phyloP scores from a whole-genome alignment of 2,888 invertebrate genomes.

The Mesorhabditis sp. region DNA sequence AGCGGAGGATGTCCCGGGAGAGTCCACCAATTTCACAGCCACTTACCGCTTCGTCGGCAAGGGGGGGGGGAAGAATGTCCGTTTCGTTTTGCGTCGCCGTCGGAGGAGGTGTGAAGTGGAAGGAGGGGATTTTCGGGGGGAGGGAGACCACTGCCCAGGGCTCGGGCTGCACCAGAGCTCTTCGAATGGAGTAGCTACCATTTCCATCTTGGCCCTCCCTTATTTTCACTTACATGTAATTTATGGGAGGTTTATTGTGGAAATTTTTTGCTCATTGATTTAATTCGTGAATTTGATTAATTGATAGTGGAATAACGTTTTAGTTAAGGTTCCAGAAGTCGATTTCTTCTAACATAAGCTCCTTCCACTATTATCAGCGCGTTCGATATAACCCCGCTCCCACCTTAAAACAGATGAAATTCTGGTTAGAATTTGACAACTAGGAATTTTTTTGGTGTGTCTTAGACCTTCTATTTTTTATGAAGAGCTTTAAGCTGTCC shows the following conservation, averaged over 20 bases:
- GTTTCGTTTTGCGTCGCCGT: background rate
- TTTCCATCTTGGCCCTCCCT: background rate
- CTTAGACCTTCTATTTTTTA: no score
- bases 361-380: no score
- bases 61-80: background rate
- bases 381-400: no score
- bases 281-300: no score
- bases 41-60: conserved; percentile 5
- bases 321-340: no score
- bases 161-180: background rate
- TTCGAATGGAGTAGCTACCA: background rate
- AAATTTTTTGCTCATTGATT: background rate
- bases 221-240: background rate
- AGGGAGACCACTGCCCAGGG: background rate
- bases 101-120: background rate
- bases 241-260: background rate
- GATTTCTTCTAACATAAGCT: no score
- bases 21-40: conserved; percentile 5
- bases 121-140: background rate
- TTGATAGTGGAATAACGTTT: no score
- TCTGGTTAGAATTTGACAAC: no score
- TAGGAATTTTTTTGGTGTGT: no score
- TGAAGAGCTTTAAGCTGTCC: no score
- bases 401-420: no score
- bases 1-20: background rate